Evolutionary conservation across 2,113 vertebrate species (phyloP), one percentile per base, ranked within the genome.

Genomic region (Nothoprocta perdicaria): DNA sequence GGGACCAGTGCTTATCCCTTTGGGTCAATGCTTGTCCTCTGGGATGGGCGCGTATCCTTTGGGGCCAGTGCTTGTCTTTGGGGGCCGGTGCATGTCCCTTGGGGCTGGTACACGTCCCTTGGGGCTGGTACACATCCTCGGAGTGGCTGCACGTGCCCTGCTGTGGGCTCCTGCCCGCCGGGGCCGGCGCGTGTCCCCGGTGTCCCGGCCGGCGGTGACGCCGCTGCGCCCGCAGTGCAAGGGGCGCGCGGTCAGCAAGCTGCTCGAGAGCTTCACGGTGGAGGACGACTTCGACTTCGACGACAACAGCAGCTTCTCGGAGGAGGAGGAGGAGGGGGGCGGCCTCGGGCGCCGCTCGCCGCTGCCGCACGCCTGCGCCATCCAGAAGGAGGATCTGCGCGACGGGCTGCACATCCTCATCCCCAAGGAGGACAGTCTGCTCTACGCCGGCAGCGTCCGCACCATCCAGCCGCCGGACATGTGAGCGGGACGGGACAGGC

Each of bases 401-500:
- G 99, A 99, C 6, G 99, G 99, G 33, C 97, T 99, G 33, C 99
- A 98, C 29, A 98, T 99, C 86, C 98, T 99, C 72, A 98, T 99
- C 84, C 98, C 98, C 82, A 99, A 99, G 95, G 99, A 99, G 79
- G 99, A 99, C 87, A 98, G 99, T 76, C 97, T 99, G 80, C 97
- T 99, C 12, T 99, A 99, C 0, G 98, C 99, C 1, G 99, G 99
- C 83, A 98, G 98, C 21, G 98, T 99, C 77, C 98, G 98, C 89
- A 98, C 97, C 29, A 97, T 99, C 93, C 98, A 99, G 67, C 97
- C 98, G 19, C 98, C 98, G 0, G 98, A 99, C 95, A 99, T 99
- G 99, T 99, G 98, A 98, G 78, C 63, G 26, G 23, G 67, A 9
- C 2, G 8, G 41, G 60, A 23, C 19, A 43, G 14, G 23, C 7